These are phyloP conservation scores for Calycopis cecrops DNA, from an alignment of 1,140 invertebrate genomes.

Conservation along the genomic window DNA sequence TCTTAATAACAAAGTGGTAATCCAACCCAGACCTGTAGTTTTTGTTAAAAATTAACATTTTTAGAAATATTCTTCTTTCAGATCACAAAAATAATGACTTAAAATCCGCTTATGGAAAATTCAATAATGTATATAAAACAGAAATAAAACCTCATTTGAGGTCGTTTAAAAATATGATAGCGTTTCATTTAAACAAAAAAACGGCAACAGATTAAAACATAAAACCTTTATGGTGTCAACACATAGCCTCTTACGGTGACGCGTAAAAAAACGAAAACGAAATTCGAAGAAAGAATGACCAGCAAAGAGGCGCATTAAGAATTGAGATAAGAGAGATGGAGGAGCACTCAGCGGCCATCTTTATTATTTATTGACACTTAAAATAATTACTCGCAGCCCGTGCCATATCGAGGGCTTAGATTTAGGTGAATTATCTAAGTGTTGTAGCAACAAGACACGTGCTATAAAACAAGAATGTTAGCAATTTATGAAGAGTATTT, in stretches of 20 bases:
- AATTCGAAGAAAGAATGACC: constrained; percentile 53
- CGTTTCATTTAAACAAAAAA: constrained; percentile 4
- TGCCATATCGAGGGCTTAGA: constrained; percentile 39
- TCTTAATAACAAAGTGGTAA: too few relatives aligned
- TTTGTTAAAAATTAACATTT: too few relatives aligned
- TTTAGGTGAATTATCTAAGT: not conserved
- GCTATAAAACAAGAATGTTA: too few relatives aligned
- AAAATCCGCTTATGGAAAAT: too few relatives aligned
- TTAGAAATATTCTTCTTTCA: too few relatives aligned
- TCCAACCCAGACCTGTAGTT: too few relatives aligned
- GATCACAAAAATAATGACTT: too few relatives aligned
- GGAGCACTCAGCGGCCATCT: constrained; percentile 64
- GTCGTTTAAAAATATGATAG: too few relatives aligned
- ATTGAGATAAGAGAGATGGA: constrained; percentile 70
- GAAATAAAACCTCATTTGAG: too few relatives aligned
- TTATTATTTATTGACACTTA: constrained; percentile 75
- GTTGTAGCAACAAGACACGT: too few relatives aligned
- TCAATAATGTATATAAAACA: too few relatives aligned
- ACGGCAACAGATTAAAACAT: constrained; percentile 62
- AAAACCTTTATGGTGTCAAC: constrained; percentile 68
- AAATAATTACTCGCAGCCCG: constrained; percentile 70
- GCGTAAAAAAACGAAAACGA: constrained; percentile 47
- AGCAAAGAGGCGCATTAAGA: constrained; percentile 72
- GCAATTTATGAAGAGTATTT: too few relatives aligned
- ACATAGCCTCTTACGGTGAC: constrained; percentile 59